Evolutionary conservation across 2,797 vertebrate genomes (phyloP).

Genomic region (Sebastes trivittatus): DNA sequence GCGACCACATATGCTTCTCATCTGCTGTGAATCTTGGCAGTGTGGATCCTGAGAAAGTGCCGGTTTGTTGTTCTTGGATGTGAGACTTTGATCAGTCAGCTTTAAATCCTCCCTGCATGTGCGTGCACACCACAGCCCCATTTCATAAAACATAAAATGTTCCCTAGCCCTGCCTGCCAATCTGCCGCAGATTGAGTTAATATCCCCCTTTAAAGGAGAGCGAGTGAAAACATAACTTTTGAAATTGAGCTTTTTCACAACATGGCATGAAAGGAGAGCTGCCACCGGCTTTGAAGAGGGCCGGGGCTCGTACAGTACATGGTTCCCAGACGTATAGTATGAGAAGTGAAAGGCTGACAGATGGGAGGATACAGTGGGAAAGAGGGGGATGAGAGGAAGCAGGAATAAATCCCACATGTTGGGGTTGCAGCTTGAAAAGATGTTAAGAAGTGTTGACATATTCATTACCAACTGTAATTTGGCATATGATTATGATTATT

Average conservation of each 20-base stretch:
- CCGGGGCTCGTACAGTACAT: slow-evolving; percentile 1
- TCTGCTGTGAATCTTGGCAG: slow-evolving; percentile 55
- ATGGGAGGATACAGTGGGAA: slow-evolving; percentile 15
- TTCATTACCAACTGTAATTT: slow-evolving; percentile 22
- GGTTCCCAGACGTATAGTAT: slow-evolving; percentile 15
- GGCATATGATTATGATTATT: background rate
- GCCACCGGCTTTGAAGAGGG: slow-evolving; percentile 34
- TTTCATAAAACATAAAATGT: slow-evolving; percentile 51
- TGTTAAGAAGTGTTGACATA: slow-evolving; percentile 38
- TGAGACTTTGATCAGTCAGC: slow-evolving; percentile 65
- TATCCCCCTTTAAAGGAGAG: slow-evolving; percentile 46
- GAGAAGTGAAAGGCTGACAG: slow-evolving; percentile 18
- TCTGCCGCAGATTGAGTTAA: slow-evolving; percentile 53
- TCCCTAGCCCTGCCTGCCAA: slow-evolving; percentile 12
- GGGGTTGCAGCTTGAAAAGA: slow-evolving; percentile 19
- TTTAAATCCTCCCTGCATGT: slow-evolving; percentile 52
- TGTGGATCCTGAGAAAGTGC: slow-evolving; percentile 61
- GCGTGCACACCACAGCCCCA: slow-evolving; percentile 14
- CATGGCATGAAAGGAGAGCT: slow-evolving; percentile 51
- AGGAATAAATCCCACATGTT: slow-evolving; percentile 8
- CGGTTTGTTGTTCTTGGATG: slow-evolving; percentile 77
- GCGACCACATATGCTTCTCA: slow-evolving; percentile 65
- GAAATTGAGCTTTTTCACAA: slow-evolving; percentile 52
- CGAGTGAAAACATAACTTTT: slow-evolving; percentile 47
- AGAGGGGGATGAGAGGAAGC: background rate